Base-by-base conservation (phyloP, 1,140 invertebrate species). In the Trichoplusia ni region DNA sequence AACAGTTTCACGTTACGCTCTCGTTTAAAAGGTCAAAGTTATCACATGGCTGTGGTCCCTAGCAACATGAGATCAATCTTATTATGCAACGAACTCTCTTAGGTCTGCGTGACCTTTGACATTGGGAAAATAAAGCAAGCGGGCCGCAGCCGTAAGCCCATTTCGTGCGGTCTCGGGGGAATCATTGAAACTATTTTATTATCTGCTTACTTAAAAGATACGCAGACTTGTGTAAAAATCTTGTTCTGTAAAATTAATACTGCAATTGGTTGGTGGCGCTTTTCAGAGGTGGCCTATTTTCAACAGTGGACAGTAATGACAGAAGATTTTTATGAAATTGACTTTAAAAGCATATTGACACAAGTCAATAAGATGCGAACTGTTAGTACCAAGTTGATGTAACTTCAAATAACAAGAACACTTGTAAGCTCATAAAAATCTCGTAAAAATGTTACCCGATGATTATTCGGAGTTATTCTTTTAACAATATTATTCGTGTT, bases 31-130 rank as follows among this genome's bases (percentile, higher is more conserved):
- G 14, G 31, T 23, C 31, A 53, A 23, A 49, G 46, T 3, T 21
- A n/a, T 16, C 1, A 21, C 9, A 33, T 0, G n/a, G 16, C 7
- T n/a, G 7, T 53, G 9, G 19, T 5, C 25, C 8, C 7, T 49
- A 18, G 46, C n/a, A 54, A 8, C 21, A 27, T 4, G 51, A 37
- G 29, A 53, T 53, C 49, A 53, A 54, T 38, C 21, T 38, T 54
- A 38, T 54, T 38, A 38, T 54, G 51, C 23, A 54, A 40, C 51
- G 18, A 23, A 5, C 31, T 27, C 19, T 29, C 11, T 19, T 31
- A 13, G 25, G 19, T 21, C 14, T 25, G 35, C 7, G 19, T 54
- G 51, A 54, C 51, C 51, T 38, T 37, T 54, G 21, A 40, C 31
- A 37, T 38, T 25, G n/a, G 11, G 7, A 40, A 47, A 40, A 54